A percentile compares a stretch with the other conserved stretches of the same genome.
Evolutionary conservation across 1,140 invertebrate genomes (phyloP).

Genomic region (Vollenhovia emeryi): DNA sequence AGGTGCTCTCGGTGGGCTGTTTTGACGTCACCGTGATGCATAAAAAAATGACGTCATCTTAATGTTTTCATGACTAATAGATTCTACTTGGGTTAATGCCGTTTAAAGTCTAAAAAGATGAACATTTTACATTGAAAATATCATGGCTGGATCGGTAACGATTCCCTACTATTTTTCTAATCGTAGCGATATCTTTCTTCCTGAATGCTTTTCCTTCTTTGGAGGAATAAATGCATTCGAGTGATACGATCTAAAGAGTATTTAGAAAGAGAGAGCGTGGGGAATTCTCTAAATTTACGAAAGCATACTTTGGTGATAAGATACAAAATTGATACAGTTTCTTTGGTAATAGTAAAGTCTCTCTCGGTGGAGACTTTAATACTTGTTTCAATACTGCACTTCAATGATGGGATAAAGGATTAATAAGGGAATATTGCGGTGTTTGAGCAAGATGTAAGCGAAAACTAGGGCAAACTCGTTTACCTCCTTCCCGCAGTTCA

Average conservation of each 20-base stretch:
- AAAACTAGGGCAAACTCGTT: conserved; percentile 4
- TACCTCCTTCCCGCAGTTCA: not conserved
- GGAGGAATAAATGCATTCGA: not conserved
- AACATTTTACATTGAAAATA: no score
- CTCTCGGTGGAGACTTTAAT: not conserved
- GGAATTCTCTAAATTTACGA: not conserved
- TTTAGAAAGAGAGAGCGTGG: not conserved
- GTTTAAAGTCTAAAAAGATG: no score
- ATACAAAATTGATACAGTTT: not conserved
- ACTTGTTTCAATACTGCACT: not conserved
- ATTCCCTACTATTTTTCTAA: not conserved
- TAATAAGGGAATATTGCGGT: not conserved
- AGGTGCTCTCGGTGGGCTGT: no score
- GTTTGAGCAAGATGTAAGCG: not conserved
- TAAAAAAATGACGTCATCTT: no score
- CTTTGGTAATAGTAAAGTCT: not conserved
- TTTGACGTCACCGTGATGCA: no score
- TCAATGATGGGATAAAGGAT: not conserved
- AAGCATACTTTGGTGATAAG: not conserved
- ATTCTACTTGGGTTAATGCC: no score
- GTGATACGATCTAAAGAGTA: not conserved
- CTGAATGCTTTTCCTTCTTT: not conserved
- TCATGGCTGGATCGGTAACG: no score
- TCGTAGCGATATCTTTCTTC: not conserved
- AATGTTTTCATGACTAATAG: no score